Percentiles rank a stretch among this genome's conserved stretches.
Conservation (phyloP, 2,113 vertebrate genomes). For the Apistogramma diplotaenia region DNA sequence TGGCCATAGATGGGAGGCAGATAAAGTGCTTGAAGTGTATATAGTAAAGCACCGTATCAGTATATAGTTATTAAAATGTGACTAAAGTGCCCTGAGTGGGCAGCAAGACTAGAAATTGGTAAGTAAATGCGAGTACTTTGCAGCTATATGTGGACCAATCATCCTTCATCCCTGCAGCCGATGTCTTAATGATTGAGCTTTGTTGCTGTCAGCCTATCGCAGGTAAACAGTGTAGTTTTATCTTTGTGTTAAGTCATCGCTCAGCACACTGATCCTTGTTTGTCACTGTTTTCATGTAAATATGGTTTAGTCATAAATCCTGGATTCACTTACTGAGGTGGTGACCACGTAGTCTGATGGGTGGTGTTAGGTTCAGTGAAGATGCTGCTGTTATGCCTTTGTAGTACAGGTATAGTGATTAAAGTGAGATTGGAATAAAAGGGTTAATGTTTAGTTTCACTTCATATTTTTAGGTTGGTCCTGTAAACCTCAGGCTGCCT, state of each 20-base stretch:
- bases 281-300: not conserved
- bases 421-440: not conserved
- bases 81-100: not conserved
- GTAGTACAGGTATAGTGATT: not conserved
- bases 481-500: not conserved
- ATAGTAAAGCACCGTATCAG: too few relatives aligned
- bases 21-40: not conserved
- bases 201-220: rapidly evolving
- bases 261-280: not conserved
- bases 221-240: not conserved
- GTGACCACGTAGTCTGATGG: not conserved
- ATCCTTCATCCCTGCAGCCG: too few relatives aligned
- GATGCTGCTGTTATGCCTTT: not conserved
- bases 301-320: not conserved
- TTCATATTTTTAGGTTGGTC: not conserved
- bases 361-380: not conserved
- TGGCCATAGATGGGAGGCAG: not conserved
- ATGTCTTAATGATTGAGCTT: not conserved
- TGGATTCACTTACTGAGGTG: too few relatives aligned
- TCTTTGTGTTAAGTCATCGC: rapidly evolving
- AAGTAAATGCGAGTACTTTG: rapidly evolving
- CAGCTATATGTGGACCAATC: not conserved
- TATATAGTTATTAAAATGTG: not conserved
- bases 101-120: not conserved
- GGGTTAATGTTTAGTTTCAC: not conserved